Conservation (phyloP, 2,797 vertebrate species). For the Rhinichthys osculus region DNA sequence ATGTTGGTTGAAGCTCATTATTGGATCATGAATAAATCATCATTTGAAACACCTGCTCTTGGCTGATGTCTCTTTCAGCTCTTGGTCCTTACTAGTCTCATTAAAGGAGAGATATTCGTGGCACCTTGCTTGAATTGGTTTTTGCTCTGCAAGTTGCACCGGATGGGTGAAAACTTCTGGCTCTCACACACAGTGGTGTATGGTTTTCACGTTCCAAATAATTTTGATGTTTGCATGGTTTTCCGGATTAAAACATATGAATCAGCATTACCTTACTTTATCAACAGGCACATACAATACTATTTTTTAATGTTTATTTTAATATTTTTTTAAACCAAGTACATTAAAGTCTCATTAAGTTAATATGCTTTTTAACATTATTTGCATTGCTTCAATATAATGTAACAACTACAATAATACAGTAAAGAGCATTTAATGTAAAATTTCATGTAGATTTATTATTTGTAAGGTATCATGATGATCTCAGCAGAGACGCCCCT, state of each 20-base stretch:
- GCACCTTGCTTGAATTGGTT: slow-evolving; percentile 4
- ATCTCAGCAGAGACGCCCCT: not conserved
- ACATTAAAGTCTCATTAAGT: not conserved
- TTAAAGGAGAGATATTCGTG: slow-evolving; percentile 13
- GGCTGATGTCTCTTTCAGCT: slow-evolving; percentile 26
- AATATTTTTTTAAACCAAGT: not conserved
- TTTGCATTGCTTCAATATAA: not conserved
- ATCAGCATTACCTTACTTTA: not conserved
- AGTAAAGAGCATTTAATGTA: not conserved
- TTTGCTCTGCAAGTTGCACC: not conserved
- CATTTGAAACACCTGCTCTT: slow-evolving; percentile 37
- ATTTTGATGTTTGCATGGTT: not conserved
- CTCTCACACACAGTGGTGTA: not conserved
- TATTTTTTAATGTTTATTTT: not conserved
- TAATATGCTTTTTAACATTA: not conserved
- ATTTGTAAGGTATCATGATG: not conserved
- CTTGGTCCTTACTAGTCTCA: slow-evolving; percentile 1
- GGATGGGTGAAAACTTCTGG: not conserved
- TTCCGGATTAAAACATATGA: not conserved
- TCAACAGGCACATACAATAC: not conserved
- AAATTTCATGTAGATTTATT: not conserved
- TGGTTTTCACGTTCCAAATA: not conserved
- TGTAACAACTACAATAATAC: not conserved
- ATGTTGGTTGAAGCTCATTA: slow-evolving; percentile 49
- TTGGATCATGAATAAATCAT: slow-evolving; percentile 61